Base-by-base conservation (phyloP, 2,797 vertebrate genomes). In the Spinibarbus caldwelli region DNA sequence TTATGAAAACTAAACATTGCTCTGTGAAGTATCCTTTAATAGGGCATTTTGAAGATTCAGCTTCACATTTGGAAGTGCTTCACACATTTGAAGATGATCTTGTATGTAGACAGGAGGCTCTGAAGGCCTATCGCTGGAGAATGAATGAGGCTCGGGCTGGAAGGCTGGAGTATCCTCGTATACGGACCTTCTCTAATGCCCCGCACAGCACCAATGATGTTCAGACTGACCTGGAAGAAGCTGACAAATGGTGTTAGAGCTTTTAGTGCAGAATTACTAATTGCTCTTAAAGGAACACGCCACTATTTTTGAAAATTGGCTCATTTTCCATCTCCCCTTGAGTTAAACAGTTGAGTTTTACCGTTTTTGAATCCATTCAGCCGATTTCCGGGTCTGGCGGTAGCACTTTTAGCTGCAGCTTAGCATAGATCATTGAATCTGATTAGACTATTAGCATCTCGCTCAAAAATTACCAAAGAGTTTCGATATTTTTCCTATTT, bases 121-220 rank as follows among this genome's bases (percentile, higher is more conserved):
- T 93, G 88, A 86, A 88, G 68, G 91, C 91, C 75, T 94, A 91
- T 90, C 92, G 93, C 67, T 90, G 91, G 85, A 94, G 92, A 80
- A 94, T 91, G 92, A 92, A 84, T 79, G 87, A 90, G 31, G 94
- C 93, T 6, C 90, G 59, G 87, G 80, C 89, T 57, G 92, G 92
- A 76, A 92, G 67, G 86, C 87, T 91, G 49, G 88, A 92, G 36
- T 95, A 94, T 78, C 93, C 94, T 54, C 64, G 88, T 90, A 93
- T 95, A 85, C 93, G 94, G 86, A 94, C 91, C 7, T 95, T 95
- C 88, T 90, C 89, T 89, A 93, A 92, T 91, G 95, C 87, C 72
- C 85, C 90, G n/a, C 89, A 94, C 84, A 95, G 93, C 89, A 94
- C 94, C 86, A 96, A 96, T 62, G 93, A 91, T 45, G 90, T 96